Percentiles rank a stretch among this genome's conserved stretches.
phyloP scores from a whole-genome alignment of 2,113 vertebrate species.

The Craseonycteris thonglongyai region DNA sequence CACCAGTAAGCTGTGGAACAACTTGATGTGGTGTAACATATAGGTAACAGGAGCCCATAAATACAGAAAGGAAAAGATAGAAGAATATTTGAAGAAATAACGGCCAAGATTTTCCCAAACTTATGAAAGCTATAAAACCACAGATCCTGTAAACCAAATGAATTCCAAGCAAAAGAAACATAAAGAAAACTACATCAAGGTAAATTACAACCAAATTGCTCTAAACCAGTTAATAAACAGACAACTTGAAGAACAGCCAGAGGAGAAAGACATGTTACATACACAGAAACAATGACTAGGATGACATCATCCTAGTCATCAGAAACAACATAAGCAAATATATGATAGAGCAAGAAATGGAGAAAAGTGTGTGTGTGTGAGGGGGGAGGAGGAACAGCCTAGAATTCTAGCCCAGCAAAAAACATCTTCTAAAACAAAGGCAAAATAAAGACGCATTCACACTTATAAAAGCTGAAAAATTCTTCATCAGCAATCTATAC shows the following conservation, averaged over 20 bases:
- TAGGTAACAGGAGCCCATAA: background rate
- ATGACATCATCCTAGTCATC: background rate
- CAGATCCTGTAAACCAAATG: background rate
- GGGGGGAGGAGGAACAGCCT: background rate
- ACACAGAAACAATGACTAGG: background rate
- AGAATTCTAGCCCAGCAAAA: background rate
- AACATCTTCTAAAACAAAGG: constrained; percentile 7
- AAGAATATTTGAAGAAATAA: background rate
- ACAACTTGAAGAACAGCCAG: background rate
- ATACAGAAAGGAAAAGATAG: background rate
- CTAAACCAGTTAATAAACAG: background rate
- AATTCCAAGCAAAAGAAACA: background rate
- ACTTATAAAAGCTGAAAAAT: background rate
- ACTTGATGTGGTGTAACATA: background rate
- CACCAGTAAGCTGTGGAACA: background rate
- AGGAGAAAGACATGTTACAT: background rate
- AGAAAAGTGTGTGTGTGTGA: too few species aligned
- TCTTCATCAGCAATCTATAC: background rate
- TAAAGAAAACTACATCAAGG: background rate
- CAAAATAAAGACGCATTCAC: background rate
- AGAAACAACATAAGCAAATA: background rate
- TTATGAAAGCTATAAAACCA: constrained; percentile 4
- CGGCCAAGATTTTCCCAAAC: background rate
- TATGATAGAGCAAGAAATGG: background rate
- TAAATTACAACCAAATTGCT: background rate